A percentile compares a stretch with the other conserved stretches of the same genome.
Conservation (phyloP, 2,797 vertebrate genomes). For the Chelidonichthys spinosus region DNA sequence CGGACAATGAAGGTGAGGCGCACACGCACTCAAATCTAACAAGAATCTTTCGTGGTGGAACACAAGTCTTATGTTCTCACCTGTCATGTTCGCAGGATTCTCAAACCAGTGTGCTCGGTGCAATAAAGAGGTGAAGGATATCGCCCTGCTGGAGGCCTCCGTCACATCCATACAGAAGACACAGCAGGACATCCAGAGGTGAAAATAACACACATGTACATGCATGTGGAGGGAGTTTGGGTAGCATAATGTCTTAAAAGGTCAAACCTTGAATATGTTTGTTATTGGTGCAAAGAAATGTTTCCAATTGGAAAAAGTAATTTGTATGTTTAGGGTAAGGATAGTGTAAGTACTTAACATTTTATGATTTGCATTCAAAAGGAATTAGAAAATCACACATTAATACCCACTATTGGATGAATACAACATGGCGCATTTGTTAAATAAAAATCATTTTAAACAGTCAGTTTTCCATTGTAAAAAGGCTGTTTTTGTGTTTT, state of each 20-base stretch:
- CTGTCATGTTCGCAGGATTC: slow-evolving; percentile 72
- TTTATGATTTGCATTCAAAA: background rate
- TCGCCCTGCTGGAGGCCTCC: slow-evolving; percentile 89
- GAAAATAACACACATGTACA: slow-evolving; percentile 4
- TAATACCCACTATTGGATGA: background rate
- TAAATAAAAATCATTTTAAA: background rate
- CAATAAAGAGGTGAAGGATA: slow-evolving; percentile 87
- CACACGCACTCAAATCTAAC: background rate
- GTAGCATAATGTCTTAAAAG: background rate
- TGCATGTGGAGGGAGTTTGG: background rate
- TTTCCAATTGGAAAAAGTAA: background rate
- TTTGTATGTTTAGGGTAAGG: background rate
- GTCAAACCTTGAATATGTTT: background rate
- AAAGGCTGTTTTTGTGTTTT: background rate
- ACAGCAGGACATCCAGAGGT: slow-evolving; percentile 96
- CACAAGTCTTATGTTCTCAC: background rate
- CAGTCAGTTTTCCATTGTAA: background rate
- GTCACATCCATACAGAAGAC: slow-evolving; percentile 90
- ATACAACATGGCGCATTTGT: background rate
- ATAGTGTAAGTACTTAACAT: background rate
- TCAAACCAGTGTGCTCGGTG: slow-evolving; percentile 86
- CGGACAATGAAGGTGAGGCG: slow-evolving; percentile 89
- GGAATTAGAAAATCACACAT: background rate
- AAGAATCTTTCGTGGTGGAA: background rate
- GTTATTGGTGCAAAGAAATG: background rate